Conservation (phyloP, 2,888 invertebrate species). For the Aphrophora alni region DNA sequence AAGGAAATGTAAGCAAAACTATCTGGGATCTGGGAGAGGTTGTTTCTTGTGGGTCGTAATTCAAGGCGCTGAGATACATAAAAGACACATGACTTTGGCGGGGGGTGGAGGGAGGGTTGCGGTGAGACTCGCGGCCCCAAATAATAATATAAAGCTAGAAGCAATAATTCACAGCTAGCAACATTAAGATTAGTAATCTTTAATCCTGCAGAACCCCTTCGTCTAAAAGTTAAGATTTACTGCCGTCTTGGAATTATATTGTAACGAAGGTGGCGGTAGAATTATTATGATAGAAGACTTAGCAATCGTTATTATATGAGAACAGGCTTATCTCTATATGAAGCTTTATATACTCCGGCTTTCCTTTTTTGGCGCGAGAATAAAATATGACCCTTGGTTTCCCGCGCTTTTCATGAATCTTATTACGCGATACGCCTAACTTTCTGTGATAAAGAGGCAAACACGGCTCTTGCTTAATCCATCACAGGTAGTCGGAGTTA, state of each 20-base stretch:
- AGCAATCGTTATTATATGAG: slow-evolving; percentile 54
- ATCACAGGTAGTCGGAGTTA: slow-evolving; percentile 42
- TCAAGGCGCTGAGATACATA: slow-evolving; percentile 23
- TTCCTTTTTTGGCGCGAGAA: slow-evolving; percentile 52
- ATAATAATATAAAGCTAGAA: slow-evolving; percentile 54
- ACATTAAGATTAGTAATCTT: slow-evolving; percentile 55
- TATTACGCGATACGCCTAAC: slow-evolving; percentile 69
- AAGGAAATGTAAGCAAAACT: not conserved
- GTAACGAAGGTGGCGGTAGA: slow-evolving; percentile 48
- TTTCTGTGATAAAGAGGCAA: slow-evolving; percentile 48
- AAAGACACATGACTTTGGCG: slow-evolving; percentile 39
- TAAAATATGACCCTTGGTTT: slow-evolving; percentile 73
- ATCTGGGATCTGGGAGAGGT: not conserved
- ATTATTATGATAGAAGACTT: slow-evolving; percentile 55
- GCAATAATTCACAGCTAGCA: slow-evolving; percentile 53
- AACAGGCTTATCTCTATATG: slow-evolving; percentile 51
- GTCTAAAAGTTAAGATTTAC: slow-evolving; percentile 54
- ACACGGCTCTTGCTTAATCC: slow-evolving; percentile 48
- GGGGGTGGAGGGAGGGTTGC: slow-evolving; percentile 16
- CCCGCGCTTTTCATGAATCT: slow-evolving; percentile 75
- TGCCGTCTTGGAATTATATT: slow-evolving; percentile 52
- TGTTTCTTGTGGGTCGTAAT: not conserved
- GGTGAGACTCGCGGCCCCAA: slow-evolving; percentile 44
- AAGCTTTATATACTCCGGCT: slow-evolving; percentile 47
- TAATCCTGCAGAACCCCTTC: slow-evolving; percentile 51